phyloP scores from a whole-genome alignment of 2,888 invertebrate genomes.

The Phymatocera aterrima region DNA sequence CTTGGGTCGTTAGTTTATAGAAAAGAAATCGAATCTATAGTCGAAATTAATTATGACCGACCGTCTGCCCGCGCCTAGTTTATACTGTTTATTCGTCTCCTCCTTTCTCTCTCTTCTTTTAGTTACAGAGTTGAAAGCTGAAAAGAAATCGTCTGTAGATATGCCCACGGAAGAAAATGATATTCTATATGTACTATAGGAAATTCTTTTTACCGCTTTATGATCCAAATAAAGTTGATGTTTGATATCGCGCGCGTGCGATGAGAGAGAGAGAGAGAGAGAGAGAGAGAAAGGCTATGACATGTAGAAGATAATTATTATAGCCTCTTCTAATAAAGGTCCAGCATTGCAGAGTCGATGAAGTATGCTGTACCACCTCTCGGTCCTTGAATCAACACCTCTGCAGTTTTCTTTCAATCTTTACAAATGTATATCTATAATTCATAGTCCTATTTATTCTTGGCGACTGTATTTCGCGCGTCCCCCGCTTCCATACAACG shows the following conservation, averaged over 20 bases:
- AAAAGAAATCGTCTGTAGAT: slow-evolving; percentile 1
- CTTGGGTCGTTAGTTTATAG: slow-evolving; percentile 2
- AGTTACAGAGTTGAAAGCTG: not conserved
- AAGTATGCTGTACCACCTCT: not conserved
- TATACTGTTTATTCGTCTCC: not conserved
- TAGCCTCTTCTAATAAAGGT: not conserved
- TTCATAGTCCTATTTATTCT: slow-evolving; percentile 25
- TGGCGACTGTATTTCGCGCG: not conserved
- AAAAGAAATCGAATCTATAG: slow-evolving; percentile 41
- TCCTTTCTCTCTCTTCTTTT: not conserved
- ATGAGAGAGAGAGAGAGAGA: no score
- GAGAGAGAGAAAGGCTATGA: no score
- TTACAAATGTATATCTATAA: not conserved
- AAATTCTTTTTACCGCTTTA: not conserved
- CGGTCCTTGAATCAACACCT: slow-evolving; percentile 28
- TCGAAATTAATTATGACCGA: slow-evolving; percentile 33
- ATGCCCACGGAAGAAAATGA: not conserved
- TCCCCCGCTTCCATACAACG: not conserved
- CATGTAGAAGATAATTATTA: no score
- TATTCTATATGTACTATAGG: no score
- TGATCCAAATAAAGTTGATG: not conserved
- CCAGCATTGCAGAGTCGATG: not conserved
- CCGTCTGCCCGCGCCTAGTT: slow-evolving; percentile 22
- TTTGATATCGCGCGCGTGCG: not conserved
- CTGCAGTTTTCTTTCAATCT: slow-evolving; percentile 9